Base-by-base conservation (phyloP, 2,113 vertebrate genomes). In the Cichladusa arquata region DNA sequence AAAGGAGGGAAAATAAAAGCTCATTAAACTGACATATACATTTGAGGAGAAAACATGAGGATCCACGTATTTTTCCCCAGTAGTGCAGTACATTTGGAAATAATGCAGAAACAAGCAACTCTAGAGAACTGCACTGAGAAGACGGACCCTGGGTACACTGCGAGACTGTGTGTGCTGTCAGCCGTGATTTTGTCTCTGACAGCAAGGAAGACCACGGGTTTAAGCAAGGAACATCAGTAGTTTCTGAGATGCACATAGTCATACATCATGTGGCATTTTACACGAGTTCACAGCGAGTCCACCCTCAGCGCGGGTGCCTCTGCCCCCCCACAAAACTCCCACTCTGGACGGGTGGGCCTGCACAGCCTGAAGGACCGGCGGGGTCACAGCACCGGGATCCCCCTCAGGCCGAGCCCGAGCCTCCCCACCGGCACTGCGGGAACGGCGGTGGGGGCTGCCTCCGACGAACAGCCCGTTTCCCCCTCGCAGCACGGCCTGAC, bases 161-260 rank as follows among this genome's bases (percentile, higher is more conserved):
- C 12, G 11, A 65, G 69, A 22, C 65, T 25, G 14, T 2, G n/a
- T 1, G 23, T 0, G 5, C 67, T 17, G 40, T 40, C 71, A 77
- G 38, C 14, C 18, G 4, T 1, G 33, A 20, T 11, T 60, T 31
- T 42, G 25, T 7, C 34, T 36, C 62, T 10, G 42, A 57, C 72
- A 76, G 90, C 31, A 9, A 31, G 14, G 20, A 25, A 38, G 17
- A 8, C 10, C 18, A 6, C 0, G 9, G 14, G 1, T n/a, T 24
- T 26, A 8, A 8, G 5, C 14, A 0, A 29, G 1, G 5, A 38
- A 23, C 8, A 2, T 3, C 1, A 58, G 2, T 0, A 23, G 15
- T 3, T 62, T 28, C n/a, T 18, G 17, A 20, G 58, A 42, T 6
- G 23, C 50, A 36, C 45, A 28, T 2, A 42, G 6, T 26, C 22